Conservation (phyloP, 2,797 vertebrate species). For the Phylloscopus collybita region DNA sequence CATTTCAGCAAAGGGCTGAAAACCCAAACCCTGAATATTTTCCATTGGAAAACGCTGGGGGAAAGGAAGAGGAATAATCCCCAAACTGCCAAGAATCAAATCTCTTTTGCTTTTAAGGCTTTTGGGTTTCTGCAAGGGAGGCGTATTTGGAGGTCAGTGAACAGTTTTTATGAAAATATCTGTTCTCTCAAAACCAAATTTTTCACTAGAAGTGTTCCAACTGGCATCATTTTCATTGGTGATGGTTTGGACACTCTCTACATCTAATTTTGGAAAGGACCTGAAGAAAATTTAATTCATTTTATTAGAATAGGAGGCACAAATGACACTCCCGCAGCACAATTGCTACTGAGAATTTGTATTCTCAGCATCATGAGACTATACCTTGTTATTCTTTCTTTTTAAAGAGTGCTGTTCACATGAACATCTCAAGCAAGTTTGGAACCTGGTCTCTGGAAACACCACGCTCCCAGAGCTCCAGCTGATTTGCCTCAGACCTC, state of each 20-base stretch:
- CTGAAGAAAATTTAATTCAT: neutral
- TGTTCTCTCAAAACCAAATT: neutral
- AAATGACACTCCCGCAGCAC: neutral
- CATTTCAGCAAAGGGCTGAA: constrained; percentile 46
- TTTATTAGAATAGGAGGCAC: neutral
- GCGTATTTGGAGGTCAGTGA: neutral
- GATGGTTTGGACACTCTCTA: neutral
- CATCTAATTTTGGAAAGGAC: neutral
- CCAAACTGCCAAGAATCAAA: constrained; percentile 27
- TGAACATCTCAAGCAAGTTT: neutral
- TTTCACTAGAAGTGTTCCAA: neutral
- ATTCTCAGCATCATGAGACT: neutral
- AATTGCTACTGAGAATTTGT: neutral
- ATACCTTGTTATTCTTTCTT: neutral
- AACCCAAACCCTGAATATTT: constrained; percentile 62
- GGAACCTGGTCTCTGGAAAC: neutral
- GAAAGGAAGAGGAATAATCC: constrained; percentile 36
- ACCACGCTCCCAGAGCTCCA: neutral
- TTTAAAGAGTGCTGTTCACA: neutral
- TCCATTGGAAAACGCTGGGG: constrained; percentile 52
- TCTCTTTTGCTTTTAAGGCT: constrained; percentile 9
- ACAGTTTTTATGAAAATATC: constrained; percentile 14
- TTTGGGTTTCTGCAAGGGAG: neutral
- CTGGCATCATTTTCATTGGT: neutral
- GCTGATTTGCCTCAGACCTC: neutral